These are phyloP conservation scores for Ginglymostoma cirratum DNA, from an alignment of 2,113 vertebrate species.

Conservation along the genomic window DNA sequence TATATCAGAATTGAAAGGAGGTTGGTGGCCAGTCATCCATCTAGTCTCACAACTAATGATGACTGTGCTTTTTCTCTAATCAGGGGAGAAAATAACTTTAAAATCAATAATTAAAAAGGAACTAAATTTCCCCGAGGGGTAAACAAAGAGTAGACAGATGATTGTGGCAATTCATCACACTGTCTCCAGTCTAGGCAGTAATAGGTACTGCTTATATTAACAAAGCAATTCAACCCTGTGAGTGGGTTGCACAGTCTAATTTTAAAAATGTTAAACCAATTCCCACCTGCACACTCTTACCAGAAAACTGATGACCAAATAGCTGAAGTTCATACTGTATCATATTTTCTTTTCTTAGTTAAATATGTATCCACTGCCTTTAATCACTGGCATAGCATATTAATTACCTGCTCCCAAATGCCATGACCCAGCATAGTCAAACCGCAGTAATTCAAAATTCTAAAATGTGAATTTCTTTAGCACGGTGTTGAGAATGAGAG, in stretches of 20 bases:
- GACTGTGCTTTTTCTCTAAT: no score
- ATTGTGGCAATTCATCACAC: background rate
- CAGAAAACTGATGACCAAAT: background rate
- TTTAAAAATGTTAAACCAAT: background rate
- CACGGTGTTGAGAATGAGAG: background rate
- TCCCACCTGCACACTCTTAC: background rate
- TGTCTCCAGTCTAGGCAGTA: background rate
- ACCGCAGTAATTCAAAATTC: background rate
- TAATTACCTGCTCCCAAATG: background rate
- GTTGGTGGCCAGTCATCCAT: background rate
- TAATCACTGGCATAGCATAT: background rate
- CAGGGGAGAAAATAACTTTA: background rate
- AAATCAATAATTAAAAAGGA: constrained; percentile 9
- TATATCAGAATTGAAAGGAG: background rate
- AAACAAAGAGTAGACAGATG: background rate
- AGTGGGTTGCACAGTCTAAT: background rate
- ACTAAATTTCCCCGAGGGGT: background rate
- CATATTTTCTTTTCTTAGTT: background rate
- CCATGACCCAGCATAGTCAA: background rate
- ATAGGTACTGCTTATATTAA: background rate
- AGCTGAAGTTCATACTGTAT: background rate
- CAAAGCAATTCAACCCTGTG: background rate
- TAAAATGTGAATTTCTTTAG: background rate
- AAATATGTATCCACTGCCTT: background rate
- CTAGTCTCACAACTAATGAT: background rate